These are phyloP conservation scores for Eulemur macaco DNA, from an alignment of 2,113 vertebrate species.

Conservation along the genomic window DNA sequence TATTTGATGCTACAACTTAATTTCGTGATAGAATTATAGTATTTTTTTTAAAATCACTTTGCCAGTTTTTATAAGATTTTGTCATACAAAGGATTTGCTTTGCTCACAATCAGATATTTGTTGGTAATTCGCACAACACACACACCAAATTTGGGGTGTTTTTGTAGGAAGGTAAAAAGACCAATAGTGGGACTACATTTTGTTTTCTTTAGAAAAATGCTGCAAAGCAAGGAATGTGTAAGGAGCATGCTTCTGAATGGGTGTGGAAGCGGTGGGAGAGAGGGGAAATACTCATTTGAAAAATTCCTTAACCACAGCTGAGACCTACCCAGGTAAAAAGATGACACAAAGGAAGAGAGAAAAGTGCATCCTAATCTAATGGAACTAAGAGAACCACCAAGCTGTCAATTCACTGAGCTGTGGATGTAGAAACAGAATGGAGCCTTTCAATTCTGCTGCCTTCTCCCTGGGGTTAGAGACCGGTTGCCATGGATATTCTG, in stretches of 20 bases:
- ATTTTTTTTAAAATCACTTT: slow-evolving; percentile 45
- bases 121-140: slow-evolving; percentile 41
- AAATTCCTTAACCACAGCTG: not conserved
- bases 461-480: slow-evolving; percentile 93
- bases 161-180: slow-evolving; percentile 23
- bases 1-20: slow-evolving; percentile 74
- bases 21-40: slow-evolving; percentile 68
- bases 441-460: slow-evolving; percentile 91
- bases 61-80: slow-evolving; percentile 65
- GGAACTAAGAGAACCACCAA: slow-evolving; percentile 74
- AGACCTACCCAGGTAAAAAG: slow-evolving; percentile 55
- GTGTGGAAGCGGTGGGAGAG: not conserved
- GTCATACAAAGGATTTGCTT: slow-evolving; percentile 13
- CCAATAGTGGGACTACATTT: not conserved
- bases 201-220: not conserved
- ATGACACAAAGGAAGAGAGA: slow-evolving; percentile 77
- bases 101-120: slow-evolving; percentile 23
- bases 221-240: not conserved
- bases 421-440: slow-evolving; percentile 92
- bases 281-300: not conserved
- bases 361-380: slow-evolving; percentile 82
- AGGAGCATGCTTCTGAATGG: not conserved
- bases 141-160: not conserved
- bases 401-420: slow-evolving; percentile 84
- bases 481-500: slow-evolving; percentile 98